These are phyloP conservation scores for Caradrina kadenii DNA, from an alignment of 2,888 invertebrate genomes.

Conservation along the genomic window DNA sequence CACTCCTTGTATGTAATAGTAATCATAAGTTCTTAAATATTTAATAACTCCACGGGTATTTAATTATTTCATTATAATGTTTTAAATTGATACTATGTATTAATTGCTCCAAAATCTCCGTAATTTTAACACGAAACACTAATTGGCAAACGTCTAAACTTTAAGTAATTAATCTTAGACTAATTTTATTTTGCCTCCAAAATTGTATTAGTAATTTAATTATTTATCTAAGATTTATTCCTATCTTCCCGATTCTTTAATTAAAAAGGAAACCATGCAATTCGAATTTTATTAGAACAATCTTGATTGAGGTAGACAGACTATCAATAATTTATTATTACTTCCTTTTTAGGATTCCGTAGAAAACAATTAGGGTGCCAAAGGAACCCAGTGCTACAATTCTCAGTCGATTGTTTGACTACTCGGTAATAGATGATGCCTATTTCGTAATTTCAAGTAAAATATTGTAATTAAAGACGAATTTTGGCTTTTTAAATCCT, in stretches of 20 bases:
- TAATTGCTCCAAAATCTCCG: constrained; percentile 1
- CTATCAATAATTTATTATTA: not conserved
- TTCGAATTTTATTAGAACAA: not conserved
- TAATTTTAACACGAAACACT: constrained; percentile 28
- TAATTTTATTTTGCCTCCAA: not conserved
- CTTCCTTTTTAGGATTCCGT: not conserved
- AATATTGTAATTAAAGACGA: too few species aligned
- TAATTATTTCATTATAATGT: not conserved
- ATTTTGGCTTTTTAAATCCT: too few species aligned
- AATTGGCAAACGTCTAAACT: constrained; percentile 20
- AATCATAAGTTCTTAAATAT: too few species aligned
- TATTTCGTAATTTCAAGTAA: too few species aligned
- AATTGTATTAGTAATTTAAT: constrained; percentile 6
- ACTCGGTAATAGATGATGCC: too few species aligned
- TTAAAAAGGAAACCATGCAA: constrained; percentile 12
- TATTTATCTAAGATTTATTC: constrained; percentile 2
- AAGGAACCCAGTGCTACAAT: too few species aligned
- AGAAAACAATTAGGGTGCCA: too few species aligned
- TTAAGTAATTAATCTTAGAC: constrained; percentile 21
- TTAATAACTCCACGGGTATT: not conserved
- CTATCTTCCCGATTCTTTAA: not conserved
- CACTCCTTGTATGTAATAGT: not conserved
- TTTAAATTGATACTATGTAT: constrained; percentile 15
- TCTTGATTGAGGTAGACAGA: not conserved
- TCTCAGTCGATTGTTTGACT: too few species aligned